Evolutionary conservation across 2,888 invertebrate genomes (phyloP).

Genomic region (Drosophila differens): DNA sequence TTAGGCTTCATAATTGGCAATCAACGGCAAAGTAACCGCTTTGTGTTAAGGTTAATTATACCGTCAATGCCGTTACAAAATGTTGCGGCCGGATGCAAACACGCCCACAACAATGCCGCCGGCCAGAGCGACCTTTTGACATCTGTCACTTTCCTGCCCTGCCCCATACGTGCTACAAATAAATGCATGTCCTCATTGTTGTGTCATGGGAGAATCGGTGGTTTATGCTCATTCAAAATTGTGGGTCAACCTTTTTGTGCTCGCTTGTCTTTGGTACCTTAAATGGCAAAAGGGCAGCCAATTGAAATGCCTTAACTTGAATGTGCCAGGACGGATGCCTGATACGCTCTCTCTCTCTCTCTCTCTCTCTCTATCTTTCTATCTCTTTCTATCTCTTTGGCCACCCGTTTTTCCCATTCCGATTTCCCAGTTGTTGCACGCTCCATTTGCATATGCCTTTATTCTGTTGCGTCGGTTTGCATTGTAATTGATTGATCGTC

Average conservation of each 20-base stretch:
- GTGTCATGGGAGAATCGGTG: background rate
- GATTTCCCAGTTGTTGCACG: background rate
- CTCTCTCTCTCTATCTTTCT: background rate
- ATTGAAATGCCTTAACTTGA: slow-evolving; percentile 29
- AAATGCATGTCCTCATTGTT: slow-evolving; percentile 11
- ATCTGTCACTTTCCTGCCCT: background rate
- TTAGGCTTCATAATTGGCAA: slow-evolving; percentile 75
- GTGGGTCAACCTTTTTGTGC: slow-evolving; percentile 17
- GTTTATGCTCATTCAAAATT: slow-evolving; percentile 2
- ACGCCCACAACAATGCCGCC: slow-evolving; percentile 1
- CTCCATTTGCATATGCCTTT: slow-evolving; percentile 49
- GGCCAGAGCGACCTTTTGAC: slow-evolving; percentile 10
- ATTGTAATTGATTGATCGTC: slow-evolving; percentile 54
- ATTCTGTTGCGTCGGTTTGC: slow-evolving; percentile 29
- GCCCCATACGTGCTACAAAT: background rate
- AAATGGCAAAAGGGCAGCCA: slow-evolving; percentile 18
- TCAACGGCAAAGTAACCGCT: slow-evolving; percentile 62
- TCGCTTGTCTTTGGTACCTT: slow-evolving; percentile 11
- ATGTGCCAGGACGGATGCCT: background rate
- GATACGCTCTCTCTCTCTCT: background rate
- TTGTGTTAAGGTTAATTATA: slow-evolving; percentile 71
- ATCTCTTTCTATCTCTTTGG: background rate
- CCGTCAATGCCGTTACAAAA: slow-evolving; percentile 58
- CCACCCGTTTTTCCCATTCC: background rate
- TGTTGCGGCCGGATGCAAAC: slow-evolving; percentile 25